A percentile compares a stretch with the other conserved stretches of the same genome.
Evolutionary conservation across 37 sponge, comb jelly and placozoan genomes (phyloP).

Genomic region (Petrosia ficiformis): DNA sequence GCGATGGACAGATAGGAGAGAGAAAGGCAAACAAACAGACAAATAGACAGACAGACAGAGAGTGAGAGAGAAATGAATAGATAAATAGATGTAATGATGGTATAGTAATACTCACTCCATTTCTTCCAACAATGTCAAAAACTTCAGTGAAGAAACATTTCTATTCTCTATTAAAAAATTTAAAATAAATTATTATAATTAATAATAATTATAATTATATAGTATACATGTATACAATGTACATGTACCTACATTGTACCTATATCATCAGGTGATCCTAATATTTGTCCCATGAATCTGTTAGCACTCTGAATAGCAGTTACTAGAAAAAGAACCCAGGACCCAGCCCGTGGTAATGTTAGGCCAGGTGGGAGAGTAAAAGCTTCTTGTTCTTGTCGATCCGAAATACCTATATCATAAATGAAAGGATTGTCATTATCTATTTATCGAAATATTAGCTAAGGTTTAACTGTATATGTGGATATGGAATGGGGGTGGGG

Average conservation of each 20-base stretch:
- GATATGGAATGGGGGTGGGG: too few relatives aligned
- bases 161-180: not conserved
- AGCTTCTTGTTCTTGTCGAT: constrained; percentile 6
- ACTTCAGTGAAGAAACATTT: not conserved
- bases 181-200: not conserved
- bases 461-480: too few relatives aligned
- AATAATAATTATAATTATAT: not conserved
- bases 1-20: too few relatives aligned
- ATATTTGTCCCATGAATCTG: constrained; percentile 7
- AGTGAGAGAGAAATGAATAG: too few relatives aligned
- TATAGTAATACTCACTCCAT: constrained; percentile 6
- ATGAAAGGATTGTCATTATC: too few relatives aligned
- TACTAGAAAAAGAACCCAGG: constrained; percentile 35
- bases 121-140: not conserved
- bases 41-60: too few relatives aligned
- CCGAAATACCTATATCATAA: not conserved
- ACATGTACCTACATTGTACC: not conserved
- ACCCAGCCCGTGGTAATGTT: constrained; percentile 10
- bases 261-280: not conserved
- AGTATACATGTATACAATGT: not conserved
- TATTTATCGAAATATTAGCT: too few relatives aligned
- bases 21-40: too few relatives aligned
- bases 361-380: not conserved
- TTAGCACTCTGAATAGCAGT: constrained; percentile 35
- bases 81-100: too few relatives aligned